A percentile compares a stretch with the other conserved stretches of the same genome.
phyloP scores from a whole-genome alignment of 2,888 invertebrate genomes.

The Tenthredo notha region DNA sequence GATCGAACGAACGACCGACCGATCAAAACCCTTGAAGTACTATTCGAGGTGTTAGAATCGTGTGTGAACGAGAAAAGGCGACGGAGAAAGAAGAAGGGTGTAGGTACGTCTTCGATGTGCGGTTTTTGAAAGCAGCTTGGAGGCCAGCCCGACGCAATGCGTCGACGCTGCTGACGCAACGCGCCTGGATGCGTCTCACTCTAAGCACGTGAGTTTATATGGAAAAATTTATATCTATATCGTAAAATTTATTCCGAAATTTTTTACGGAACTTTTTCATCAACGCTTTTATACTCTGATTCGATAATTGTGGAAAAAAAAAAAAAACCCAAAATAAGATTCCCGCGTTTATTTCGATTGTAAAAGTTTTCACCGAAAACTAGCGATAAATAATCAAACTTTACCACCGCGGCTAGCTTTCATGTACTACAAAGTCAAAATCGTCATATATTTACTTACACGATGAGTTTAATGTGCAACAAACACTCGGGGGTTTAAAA shows the following conservation, averaged over 20 bases:
- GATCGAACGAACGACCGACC: neutral
- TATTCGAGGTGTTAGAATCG: neutral
- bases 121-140: slow-evolving; percentile 77
- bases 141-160: slow-evolving; percentile 79
- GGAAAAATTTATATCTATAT: neutral
- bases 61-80: slow-evolving; percentile 58
- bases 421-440: neutral
- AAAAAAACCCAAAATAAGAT: too few species aligned
- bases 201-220: slow-evolving; percentile 83
- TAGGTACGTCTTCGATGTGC: slow-evolving; percentile 69
- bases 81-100: slow-evolving; percentile 54
- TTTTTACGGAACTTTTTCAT: neutral
- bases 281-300: neutral
- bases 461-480: neutral
- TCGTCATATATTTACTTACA: neutral
- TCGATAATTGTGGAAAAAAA: too few species aligned
- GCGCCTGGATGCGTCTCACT: slow-evolving; percentile 86
- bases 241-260: neutral
- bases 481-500: neutral
- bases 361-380: too few species aligned
- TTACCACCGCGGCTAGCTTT: neutral
- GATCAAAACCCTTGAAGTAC: neutral
- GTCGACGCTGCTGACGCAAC: slow-evolving; percentile 79
- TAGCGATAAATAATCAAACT: neutral
- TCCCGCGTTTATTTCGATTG: neutral